phyloP scores from a whole-genome alignment of 2,113 vertebrate species.

The Scortum barcoo region DNA sequence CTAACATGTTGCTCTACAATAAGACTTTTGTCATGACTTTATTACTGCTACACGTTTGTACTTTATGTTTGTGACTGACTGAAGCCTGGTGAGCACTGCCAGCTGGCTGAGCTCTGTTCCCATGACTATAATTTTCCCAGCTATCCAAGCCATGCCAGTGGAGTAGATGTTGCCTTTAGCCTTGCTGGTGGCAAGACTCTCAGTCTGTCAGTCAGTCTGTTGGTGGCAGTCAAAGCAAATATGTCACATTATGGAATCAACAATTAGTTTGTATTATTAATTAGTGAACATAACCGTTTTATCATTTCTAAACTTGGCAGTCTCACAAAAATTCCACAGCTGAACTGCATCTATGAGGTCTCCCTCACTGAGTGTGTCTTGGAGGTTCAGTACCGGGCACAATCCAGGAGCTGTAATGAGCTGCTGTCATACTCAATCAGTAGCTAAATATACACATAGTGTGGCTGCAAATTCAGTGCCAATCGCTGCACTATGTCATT shows the following conservation, averaged over 20 bases:
- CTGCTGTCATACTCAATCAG: not conserved
- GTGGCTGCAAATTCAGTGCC: not conserved
- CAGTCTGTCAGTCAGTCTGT: not conserved
- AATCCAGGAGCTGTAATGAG: not conserved
- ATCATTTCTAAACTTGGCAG: not conserved
- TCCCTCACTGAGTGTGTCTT: not conserved
- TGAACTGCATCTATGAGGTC: not conserved
- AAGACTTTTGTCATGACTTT: conserved; percentile 39
- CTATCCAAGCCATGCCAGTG: not conserved
- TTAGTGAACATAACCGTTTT: not conserved
- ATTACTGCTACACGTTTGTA: conserved; percentile 17
- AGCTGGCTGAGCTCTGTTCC: conserved; percentile 20
- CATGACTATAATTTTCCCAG: not conserved
- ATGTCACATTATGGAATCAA: too few species aligned
- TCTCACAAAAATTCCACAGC: not conserved
- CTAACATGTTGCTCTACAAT: conserved; percentile 33
- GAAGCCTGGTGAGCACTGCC: conserved; percentile 16
- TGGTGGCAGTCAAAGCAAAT: too few species aligned
- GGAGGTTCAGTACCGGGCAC: not conserved
- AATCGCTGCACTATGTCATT: not conserved
- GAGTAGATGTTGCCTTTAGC: not conserved
- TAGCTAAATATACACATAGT: not conserved
- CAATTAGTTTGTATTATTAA: not conserved
- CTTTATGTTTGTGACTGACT: conserved; percentile 30
- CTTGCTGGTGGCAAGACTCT: not conserved